Percentiles rank a stretch among this genome's conserved stretches.
Conservation (phyloP, 2,888 invertebrate genomes). For the Sepiola atlantica region DNA sequence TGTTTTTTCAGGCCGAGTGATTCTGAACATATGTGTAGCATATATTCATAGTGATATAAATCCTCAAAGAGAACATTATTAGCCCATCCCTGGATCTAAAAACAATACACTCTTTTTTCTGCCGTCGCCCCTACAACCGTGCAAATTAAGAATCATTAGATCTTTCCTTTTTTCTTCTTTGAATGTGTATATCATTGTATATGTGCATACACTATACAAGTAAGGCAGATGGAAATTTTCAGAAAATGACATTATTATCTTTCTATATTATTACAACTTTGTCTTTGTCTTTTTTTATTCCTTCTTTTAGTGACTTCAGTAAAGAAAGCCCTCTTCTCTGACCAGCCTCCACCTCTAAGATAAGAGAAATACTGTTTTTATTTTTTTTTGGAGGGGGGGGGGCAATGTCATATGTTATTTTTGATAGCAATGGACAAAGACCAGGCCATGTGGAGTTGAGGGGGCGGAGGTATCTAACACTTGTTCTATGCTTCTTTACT, state of each 20-base stretch:
- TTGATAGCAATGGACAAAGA: neutral
- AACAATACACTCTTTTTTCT: neutral
- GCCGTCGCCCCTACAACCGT: neutral
- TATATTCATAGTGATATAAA: neutral
- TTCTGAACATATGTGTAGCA: neutral
- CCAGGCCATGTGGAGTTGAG: neutral
- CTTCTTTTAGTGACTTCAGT: neutral
- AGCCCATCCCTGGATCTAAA: neutral
- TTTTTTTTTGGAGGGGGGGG: no score
- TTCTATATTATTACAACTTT: neutral
- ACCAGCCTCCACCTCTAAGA: neutral
- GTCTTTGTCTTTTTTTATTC: neutral
- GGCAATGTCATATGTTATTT: neutral
- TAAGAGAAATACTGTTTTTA: neutral
- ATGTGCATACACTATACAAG: neutral
- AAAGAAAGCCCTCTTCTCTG: neutral
- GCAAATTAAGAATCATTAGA: neutral
- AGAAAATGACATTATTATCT: conserved; percentile 8
- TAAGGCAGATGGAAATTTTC: neutral
- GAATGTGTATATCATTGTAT: neutral
- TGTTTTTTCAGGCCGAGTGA: no score
- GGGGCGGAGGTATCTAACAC: neutral
- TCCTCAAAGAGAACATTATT: neutral
- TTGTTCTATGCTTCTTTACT: neutral
- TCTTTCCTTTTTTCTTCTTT: no score